Conservation (phyloP, 2,113 vertebrate genomes). For the Dascyllus trimaculatus region DNA sequence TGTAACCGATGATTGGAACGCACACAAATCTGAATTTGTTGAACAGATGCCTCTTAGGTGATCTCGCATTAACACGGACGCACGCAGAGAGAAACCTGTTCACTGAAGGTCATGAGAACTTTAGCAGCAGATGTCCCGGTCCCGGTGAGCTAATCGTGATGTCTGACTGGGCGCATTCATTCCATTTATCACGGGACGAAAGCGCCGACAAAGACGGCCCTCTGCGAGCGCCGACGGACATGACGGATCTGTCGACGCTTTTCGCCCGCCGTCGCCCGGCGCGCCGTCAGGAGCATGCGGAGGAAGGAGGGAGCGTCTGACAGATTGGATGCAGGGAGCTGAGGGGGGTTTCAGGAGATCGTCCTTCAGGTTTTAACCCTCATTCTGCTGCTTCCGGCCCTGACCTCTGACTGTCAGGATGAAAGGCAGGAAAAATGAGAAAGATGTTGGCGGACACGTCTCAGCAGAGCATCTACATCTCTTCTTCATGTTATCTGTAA, state of each 20-base stretch:
- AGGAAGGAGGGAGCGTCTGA: conserved; percentile 8
- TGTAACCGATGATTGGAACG: too few species aligned
- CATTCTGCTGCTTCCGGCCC: neutral
- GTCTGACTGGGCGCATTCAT: conserved; percentile 29
- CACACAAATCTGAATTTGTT: too few species aligned
- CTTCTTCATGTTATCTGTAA: too few species aligned
- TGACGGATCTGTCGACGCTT: conserved; percentile 51
- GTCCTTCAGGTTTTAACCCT: conserved; percentile 28
- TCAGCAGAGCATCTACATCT: too few species aligned
- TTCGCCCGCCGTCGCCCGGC: conserved; percentile 10
- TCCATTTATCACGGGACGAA: conserved; percentile 26
- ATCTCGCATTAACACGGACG: neutral
- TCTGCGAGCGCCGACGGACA: conserved; percentile 32
- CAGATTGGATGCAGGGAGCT: conserved; percentile 4
- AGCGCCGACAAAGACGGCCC: conserved; percentile 34
- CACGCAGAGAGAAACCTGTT: neutral
- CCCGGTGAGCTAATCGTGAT: conserved; percentile 36
- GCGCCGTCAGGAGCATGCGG: conserved; percentile 18
- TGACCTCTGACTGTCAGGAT: conserved; percentile 17
- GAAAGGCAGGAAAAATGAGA: neutral
- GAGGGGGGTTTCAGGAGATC: conserved; percentile 8
- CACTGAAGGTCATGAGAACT: neutral
- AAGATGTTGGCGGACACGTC: too few species aligned
- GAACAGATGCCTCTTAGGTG: too few species aligned
- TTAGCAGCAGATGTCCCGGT: conserved; percentile 37